Base-by-base conservation (phyloP, 2,888 invertebrate genomes). In the Lycia hirtaria region DNA sequence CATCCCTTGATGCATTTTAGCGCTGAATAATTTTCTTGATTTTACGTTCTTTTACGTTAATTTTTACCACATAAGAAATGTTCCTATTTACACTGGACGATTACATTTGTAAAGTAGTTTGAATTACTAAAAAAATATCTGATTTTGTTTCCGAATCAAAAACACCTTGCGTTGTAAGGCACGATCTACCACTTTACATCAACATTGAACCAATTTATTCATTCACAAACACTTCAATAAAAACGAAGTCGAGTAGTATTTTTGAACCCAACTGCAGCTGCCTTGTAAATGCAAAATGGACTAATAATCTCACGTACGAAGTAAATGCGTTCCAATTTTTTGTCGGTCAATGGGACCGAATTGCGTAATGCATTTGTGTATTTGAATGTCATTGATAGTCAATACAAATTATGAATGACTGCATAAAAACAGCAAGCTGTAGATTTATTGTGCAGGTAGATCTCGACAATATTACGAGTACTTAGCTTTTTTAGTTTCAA, bases 321-420 rank as follows among this genome's bases (percentile, higher is more conserved):
- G 12, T 47, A 40, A 48, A 32, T 30, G 30, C 43, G 47, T 52
- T 57, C 63, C 55, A 57, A 60, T 57, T 63, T 52, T 63, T 56
- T 51, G 52, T 60, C 57, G 54, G 50, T 56, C 55, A 58, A 61
- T 59, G 55, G 52, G 54, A 56, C 44, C 24, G 22, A 44, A 44
- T 64, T 64, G 49, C 55, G 56, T 43, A 61, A 58, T 38, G 22
- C 32, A 41, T 61, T 61, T 38, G 12, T 24, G 71, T 73, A 76
- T 71, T 60, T 53, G 62, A 68, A 68, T 64, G 59, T 52, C 49
- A 55, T 44, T 51, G 50, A 49, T 43, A 56, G 4, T n/a, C 17
- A 10, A 17, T 43, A 10, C 22, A 43, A 24, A 17, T 28, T 28
- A 28, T 43, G 43, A 43, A 43, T 43, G 17, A 2, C 4, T 30